These are phyloP conservation scores for Lithophane leautieri DNA, from an alignment of 2,888 invertebrate species.

Conservation along the genomic window DNA sequence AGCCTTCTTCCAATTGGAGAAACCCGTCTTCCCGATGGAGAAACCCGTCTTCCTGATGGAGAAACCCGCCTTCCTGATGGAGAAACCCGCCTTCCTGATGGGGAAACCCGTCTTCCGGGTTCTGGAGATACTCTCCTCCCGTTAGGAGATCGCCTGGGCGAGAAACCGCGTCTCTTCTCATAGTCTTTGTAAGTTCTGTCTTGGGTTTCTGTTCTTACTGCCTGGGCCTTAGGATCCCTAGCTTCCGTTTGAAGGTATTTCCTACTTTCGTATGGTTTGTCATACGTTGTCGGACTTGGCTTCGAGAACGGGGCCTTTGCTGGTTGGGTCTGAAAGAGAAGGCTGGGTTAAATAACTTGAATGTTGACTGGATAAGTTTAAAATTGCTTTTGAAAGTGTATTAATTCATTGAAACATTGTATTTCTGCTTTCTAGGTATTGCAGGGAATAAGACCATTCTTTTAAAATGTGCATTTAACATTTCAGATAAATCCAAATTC, in stretches of 20 bases:
- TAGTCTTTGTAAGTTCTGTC: conserved; percentile 62
- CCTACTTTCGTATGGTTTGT: conserved; percentile 67
- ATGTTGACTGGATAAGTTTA: not conserved
- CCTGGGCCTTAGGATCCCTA: conserved; percentile 48
- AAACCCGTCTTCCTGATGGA: too few relatives aligned
- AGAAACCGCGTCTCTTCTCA: conserved; percentile 60
- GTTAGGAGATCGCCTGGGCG: conserved; percentile 49
- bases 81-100: conserved; percentile 55
- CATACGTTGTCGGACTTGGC: conserved; percentile 40
- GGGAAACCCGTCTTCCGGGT: conserved; percentile 49
- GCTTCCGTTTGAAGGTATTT: conserved; percentile 61
- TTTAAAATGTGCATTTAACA: not conserved
- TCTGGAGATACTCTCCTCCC: conserved; percentile 43
- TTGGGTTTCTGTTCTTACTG: conserved; percentile 53
- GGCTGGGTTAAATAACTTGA: not conserved
- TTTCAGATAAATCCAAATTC: too few relatives aligned
- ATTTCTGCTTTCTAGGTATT: not conserved
- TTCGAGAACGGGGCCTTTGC: conserved; percentile 60
- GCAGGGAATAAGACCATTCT: not conserved
- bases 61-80: too few relatives aligned
- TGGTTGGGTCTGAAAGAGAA: conserved; percentile 54
- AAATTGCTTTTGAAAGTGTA: too few relatives aligned
- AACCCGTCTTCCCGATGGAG: conserved; percentile 48
- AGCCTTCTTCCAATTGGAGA: conserved; percentile 30
- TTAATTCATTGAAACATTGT: not conserved